Percentiles rank a stretch among this genome's conserved stretches.
These are phyloP conservation scores for Brachionus angularis DNA, from an alignment of 1,140 invertebrate species.

Conservation along the genomic window DNA sequence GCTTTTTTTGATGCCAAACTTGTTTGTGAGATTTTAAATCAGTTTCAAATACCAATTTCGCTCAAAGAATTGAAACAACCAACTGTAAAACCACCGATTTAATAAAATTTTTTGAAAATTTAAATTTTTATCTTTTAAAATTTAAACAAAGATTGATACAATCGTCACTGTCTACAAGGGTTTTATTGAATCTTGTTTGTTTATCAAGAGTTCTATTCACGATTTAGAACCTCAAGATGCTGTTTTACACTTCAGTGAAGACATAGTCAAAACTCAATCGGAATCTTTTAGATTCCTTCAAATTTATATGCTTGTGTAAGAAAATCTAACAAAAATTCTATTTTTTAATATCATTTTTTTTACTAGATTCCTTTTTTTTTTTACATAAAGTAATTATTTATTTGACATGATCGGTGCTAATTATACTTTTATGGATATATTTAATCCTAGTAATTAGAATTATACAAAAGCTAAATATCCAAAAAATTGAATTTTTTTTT, in stretches of 20 bases:
- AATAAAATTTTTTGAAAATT: background rate
- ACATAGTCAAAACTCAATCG: background rate
- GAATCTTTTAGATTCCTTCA: slow-evolving; percentile 16
- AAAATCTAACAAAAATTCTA: no score
- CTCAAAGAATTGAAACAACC: slow-evolving; percentile 20
- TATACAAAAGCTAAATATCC: no score
- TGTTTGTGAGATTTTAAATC: background rate
- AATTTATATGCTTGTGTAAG: slow-evolving; percentile 16
- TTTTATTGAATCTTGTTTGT: slow-evolving; percentile 2
- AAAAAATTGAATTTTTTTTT: background rate
- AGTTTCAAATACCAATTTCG: background rate
- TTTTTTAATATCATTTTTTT: background rate
- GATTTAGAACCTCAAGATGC: background rate
- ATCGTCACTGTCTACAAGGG: background rate
- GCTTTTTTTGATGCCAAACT: slow-evolving; percentile 3
- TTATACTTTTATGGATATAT: background rate
- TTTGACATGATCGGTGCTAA: background rate
- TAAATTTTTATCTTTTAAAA: background rate
- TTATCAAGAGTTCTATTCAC: background rate
- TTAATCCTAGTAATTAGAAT: slow-evolving; percentile 2
- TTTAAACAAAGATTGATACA: background rate
- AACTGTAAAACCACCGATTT: background rate
- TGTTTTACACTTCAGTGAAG: background rate
- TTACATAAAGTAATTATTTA: slow-evolving; percentile 21
- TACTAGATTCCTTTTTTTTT: background rate